A percentile compares a stretch with the other conserved stretches of the same genome.
These are phyloP conservation scores for Kryptopterus vitreolus DNA, from an alignment of 2,797 vertebrate species.

Conservation along the genomic window DNA sequence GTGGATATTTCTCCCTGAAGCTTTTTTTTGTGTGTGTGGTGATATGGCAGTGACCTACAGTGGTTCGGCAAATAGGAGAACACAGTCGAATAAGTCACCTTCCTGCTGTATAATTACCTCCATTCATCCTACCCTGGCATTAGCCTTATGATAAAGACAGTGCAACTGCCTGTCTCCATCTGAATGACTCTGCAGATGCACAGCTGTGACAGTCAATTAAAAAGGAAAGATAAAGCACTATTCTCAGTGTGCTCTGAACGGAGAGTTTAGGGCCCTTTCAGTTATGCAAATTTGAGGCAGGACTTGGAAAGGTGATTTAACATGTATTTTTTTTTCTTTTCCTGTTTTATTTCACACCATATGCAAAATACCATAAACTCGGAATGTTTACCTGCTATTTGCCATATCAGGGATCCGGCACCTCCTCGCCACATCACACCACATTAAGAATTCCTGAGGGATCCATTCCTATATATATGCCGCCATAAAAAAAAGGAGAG, in stretches of 20 bases:
- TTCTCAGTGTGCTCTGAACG: slow-evolving; percentile 57
- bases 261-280: slow-evolving; percentile 68
- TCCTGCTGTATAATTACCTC: slow-evolving; percentile 69
- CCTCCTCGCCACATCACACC: slow-evolving; percentile 70
- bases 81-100: slow-evolving; percentile 66
- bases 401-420: slow-evolving; percentile 61
- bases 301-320: slow-evolving; percentile 67
- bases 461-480: slow-evolving; percentile 73
- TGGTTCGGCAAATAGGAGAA: slow-evolving; percentile 58
- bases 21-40: slow-evolving; percentile 51
- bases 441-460: slow-evolving; percentile 75
- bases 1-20: slow-evolving; percentile 31
- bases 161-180: slow-evolving; percentile 71
- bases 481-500: slow-evolving; percentile 79
- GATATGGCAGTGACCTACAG: slow-evolving; percentile 59
- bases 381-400: slow-evolving; percentile 73
- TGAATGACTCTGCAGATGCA: slow-evolving; percentile 70
- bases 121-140: slow-evolving; percentile 75
- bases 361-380: slow-evolving; percentile 66
- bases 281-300: slow-evolving; percentile 71
- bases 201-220: slow-evolving; percentile 79
- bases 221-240: slow-evolving; percentile 76
- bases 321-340: slow-evolving; percentile 61
- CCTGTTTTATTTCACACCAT: slow-evolving; percentile 49
- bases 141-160: slow-evolving; percentile 76